Evolutionary conservation across 2,888 invertebrate species (phyloP).

Genomic region (Cephus pulcher): DNA sequence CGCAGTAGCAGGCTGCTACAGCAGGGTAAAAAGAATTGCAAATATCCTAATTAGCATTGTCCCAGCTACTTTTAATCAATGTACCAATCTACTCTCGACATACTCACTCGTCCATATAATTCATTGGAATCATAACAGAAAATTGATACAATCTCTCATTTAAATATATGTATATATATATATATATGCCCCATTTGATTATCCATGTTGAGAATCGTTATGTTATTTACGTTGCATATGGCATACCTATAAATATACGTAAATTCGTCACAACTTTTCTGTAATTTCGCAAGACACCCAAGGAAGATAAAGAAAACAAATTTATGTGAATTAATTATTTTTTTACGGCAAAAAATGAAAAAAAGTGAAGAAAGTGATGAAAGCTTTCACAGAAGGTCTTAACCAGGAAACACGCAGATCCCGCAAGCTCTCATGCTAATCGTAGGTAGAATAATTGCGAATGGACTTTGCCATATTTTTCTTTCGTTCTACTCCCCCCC

Average conservation of each 20-base stretch:
- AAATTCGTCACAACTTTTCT: not conserved
- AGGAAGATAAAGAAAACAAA: not conserved
- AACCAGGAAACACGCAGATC: not conserved
- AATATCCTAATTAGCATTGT: constrained; percentile 59
- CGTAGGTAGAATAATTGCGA: not conserved
- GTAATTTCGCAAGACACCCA: not conserved
- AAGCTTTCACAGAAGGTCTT: not conserved
- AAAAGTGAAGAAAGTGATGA: not conserved
- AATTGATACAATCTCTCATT: not conserved
- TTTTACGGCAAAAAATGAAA: not conserved
- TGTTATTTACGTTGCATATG: not conserved
- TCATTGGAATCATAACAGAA: not conserved
- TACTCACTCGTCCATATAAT: not conserved
- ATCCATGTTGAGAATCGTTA: not conserved
- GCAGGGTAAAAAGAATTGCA: constrained; percentile 58
- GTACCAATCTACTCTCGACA: not conserved
- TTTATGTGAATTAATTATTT: not conserved
- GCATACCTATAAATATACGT: not conserved
- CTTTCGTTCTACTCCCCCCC: not conserved
- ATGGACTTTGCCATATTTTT: not conserved
- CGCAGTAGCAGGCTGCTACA: constrained; percentile 35
- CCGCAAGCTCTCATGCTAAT: not conserved
- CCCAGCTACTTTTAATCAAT: constrained; percentile 26
- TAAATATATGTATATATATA: not conserved
- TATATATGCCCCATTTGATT: not conserved